Evolutionary conservation across 2,797 vertebrate species (phyloP).

Genomic region (Notolabrus celidotus): DNA sequence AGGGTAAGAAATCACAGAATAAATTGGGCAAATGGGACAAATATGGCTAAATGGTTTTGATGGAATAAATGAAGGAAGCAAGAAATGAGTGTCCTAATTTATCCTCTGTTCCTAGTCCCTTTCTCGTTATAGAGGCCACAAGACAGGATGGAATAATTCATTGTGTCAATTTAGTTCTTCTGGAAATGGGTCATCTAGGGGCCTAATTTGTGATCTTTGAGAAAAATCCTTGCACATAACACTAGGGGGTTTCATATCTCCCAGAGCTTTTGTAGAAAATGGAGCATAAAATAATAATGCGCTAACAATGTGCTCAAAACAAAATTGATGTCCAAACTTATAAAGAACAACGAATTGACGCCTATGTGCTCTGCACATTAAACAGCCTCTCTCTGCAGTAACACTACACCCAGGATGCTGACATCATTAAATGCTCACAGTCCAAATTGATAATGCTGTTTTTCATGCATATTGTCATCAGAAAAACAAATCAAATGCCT

Average conservation of each 20-base stretch:
- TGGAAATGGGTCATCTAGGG: constrained; percentile 79
- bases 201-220: constrained; percentile 79
- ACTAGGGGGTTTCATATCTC: constrained; percentile 51
- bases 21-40: constrained; percentile 69
- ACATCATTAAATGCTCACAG: constrained; percentile 8
- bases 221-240: constrained; percentile 54
- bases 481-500: constrained; percentile 9
- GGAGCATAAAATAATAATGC: constrained; percentile 47
- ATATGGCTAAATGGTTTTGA: constrained; percentile 72
- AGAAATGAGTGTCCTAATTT: constrained; percentile 73
- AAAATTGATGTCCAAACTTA: constrained; percentile 52
- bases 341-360: constrained; percentile 58
- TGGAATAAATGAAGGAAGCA: constrained; percentile 69
- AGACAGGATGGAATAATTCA: constrained; percentile 77
- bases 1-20: constrained; percentile 62
- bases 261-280: constrained; percentile 55
- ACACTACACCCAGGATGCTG: constrained; percentile 3
- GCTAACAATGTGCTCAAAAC: constrained; percentile 57
- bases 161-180: constrained; percentile 78
- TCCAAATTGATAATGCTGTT: not conserved
- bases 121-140: constrained; percentile 69
- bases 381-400: not conserved
- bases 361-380: constrained; percentile 28
- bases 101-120: constrained; percentile 64
- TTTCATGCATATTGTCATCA: not conserved